Percentiles rank a stretch among this genome's conserved stretches.
These are phyloP conservation scores for Cistogaster globosa DNA, from an alignment of 2,888 invertebrate genomes.

Conservation along the genomic window DNA sequence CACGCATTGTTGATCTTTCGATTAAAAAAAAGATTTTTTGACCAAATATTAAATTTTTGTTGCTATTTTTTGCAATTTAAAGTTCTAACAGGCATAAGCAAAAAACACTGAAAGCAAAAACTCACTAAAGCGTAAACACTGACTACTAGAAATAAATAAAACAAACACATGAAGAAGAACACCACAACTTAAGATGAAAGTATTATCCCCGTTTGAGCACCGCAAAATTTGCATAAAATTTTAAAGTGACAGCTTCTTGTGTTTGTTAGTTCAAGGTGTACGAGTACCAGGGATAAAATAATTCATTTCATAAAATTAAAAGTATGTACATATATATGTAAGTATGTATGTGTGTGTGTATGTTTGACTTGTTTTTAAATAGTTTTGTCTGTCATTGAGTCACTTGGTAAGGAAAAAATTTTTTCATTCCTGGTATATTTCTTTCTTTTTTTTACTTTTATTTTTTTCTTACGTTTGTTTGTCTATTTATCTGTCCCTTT, in stretches of 20 bases:
- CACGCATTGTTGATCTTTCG: too few relatives aligned
- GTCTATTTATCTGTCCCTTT: constrained; percentile 31
- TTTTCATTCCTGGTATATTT: constrained; percentile 12
- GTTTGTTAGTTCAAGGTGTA: constrained; percentile 64
- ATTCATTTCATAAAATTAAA: constrained; percentile 20
- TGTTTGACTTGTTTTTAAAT: constrained; percentile 50
- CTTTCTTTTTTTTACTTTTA: background rate
- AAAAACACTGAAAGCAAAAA: too few relatives aligned
- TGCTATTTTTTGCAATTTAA: too few relatives aligned
- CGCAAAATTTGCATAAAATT: constrained; percentile 69
- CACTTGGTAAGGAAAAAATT: constrained; percentile 32
- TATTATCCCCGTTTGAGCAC: constrained; percentile 54
- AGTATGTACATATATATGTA: background rate
- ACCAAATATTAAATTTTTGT: too few relatives aligned
- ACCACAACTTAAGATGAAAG: constrained; percentile 64
- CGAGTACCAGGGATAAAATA: constrained; percentile 55
- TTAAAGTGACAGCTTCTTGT: constrained; percentile 66
- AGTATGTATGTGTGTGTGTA: background rate
- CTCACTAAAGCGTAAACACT: too few relatives aligned
- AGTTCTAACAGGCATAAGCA: too few relatives aligned
- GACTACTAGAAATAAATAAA: too few relatives aligned
- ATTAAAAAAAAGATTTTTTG: too few relatives aligned
- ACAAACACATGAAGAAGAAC: constrained; percentile 50
- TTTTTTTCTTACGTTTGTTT: background rate
- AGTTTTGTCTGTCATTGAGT: constrained; percentile 49